Percentiles rank a stretch among this genome's conserved stretches.
Evolutionary conservation across 1,140 invertebrate species (phyloP).

Genomic region (Meteorus sp.): DNA sequence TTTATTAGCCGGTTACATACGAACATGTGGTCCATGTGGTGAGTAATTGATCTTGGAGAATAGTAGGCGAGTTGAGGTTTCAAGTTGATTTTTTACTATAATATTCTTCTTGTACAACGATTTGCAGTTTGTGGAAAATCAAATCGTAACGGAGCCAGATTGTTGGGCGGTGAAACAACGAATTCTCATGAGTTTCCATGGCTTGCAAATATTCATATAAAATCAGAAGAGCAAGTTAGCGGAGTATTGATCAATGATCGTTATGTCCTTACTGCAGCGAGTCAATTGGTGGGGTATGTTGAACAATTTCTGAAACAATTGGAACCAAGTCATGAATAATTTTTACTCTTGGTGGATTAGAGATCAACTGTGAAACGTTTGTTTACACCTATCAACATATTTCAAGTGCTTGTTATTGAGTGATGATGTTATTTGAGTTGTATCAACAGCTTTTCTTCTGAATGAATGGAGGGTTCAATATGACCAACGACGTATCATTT

Average conservation of each 20-base stretch:
- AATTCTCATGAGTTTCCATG: constrained; percentile 62
- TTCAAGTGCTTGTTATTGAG: too few relatives aligned
- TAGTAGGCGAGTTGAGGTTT: constrained; percentile 10
- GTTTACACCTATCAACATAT: too few relatives aligned
- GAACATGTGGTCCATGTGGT: constrained; percentile 47
- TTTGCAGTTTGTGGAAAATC: constrained; percentile 48
- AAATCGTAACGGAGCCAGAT: constrained; percentile 45
- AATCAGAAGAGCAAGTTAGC: constrained; percentile 38
- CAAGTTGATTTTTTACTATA: not conserved
- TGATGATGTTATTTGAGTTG: too few relatives aligned
- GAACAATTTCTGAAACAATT: too few relatives aligned
- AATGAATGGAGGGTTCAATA: too few relatives aligned
- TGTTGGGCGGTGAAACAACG: constrained; percentile 56
- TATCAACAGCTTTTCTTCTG: too few relatives aligned
- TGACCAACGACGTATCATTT: too few relatives aligned
- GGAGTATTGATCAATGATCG: constrained; percentile 63
- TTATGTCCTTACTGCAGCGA: constrained; percentile 62
- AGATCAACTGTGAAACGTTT: not conserved
- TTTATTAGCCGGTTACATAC: constrained; percentile 42
- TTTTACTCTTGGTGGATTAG: constrained; percentile 1
- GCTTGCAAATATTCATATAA: constrained; percentile 56
- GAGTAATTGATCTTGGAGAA: too few relatives aligned
- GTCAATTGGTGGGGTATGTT: constrained; percentile 56
- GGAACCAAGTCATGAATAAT: too few relatives aligned
- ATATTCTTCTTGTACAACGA: constrained; percentile 1